Evolutionary conservation across 2,113 vertebrate species (phyloP), one percentile per base, ranked within the genome.

Genomic region (Ochotona princeps): DNA sequence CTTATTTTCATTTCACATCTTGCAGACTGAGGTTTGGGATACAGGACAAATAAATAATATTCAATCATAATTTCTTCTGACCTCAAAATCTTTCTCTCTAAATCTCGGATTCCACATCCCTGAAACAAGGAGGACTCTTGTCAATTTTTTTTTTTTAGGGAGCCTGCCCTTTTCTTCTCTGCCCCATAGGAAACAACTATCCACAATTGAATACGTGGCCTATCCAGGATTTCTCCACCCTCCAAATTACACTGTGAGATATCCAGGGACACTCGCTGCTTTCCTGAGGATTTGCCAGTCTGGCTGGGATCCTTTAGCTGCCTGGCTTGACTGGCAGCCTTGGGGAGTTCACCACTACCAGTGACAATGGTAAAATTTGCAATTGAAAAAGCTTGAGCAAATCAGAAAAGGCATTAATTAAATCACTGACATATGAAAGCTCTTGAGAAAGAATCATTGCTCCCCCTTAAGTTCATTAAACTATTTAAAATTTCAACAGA

Each of bases 401-500:
- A 83, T 92, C 49, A 87, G 54, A 72, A 30, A 78, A 92, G 76
- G 72, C 49, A 51, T 93, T 90, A 86, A 92, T 95, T 91, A 86
- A 92, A 89, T 67, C 70, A 94, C 65, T 12, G 47, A 89, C 47
- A 78, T 54, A 87, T 82, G 35, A 65, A 12, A 78, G 54, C 89
- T 96, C 89, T 32, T 25, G 49, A 89, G 72, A 84, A 70, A 74
- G 86, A 86, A 78, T 92, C 86, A 89, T 89, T 96, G 73, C 61
- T 74, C 17, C 81, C 74, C 35, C 80, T 87, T 73, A 89, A 95
- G 89, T 94, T 93, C 92, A 94, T 96, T 89, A 94, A 66, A 84
- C 67, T 89, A 54, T 93, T 96, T 94, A 93, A 95, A 95, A 84
- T 96, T 94, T 92, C 65, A 96, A 49, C 83, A 94, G 70, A 72